Evolutionary conservation across 2,888 invertebrate genomes (phyloP).

Genomic region (Caenorhabditis zanzibari): DNA sequence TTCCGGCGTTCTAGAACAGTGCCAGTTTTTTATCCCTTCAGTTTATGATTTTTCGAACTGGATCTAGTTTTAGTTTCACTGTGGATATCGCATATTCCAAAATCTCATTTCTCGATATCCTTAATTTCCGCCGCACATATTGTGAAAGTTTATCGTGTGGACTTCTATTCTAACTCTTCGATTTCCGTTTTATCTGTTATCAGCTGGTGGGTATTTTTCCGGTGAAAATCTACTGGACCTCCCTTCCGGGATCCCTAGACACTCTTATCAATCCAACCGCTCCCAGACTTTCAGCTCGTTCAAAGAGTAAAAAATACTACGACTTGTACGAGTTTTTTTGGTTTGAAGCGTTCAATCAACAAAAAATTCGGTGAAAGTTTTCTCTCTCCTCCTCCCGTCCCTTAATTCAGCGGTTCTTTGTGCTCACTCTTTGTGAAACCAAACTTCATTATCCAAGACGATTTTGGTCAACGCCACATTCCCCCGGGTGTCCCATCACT

Average conservation of each 20-base stretch:
- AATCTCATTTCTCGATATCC: slow-evolving; percentile 9
- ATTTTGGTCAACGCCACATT: slow-evolving; percentile 57
- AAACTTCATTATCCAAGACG: slow-evolving; percentile 62
- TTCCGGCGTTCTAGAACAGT: no score
- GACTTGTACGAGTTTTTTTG: background rate
- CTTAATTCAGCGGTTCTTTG: slow-evolving; percentile 58
- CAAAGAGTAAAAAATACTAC: background rate
- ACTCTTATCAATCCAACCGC: slow-evolving; percentile 5
- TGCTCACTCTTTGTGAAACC: slow-evolving; percentile 57
- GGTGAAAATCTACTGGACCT: background rate
- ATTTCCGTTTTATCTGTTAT: slow-evolving; percentile 24
- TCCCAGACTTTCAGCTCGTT: background rate
- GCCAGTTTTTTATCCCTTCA: no score
- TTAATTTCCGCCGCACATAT: slow-evolving; percentile 8
- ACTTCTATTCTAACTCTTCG: background rate
- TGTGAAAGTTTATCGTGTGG: background rate
- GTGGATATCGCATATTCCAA: no score
- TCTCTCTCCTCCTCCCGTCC: background rate
- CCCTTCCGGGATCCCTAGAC: slow-evolving; percentile 13
- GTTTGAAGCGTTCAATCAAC: slow-evolving; percentile 44
- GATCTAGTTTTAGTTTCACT: background rate
- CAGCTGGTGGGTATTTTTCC: slow-evolving; percentile 37
- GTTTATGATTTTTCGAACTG: background rate
- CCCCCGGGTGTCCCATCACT: slow-evolving; percentile 53
- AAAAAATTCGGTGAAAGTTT: slow-evolving; percentile 27